Base-by-base conservation (phyloP, 2,113 vertebrate genomes). In the Corvus moneduloides region DNA sequence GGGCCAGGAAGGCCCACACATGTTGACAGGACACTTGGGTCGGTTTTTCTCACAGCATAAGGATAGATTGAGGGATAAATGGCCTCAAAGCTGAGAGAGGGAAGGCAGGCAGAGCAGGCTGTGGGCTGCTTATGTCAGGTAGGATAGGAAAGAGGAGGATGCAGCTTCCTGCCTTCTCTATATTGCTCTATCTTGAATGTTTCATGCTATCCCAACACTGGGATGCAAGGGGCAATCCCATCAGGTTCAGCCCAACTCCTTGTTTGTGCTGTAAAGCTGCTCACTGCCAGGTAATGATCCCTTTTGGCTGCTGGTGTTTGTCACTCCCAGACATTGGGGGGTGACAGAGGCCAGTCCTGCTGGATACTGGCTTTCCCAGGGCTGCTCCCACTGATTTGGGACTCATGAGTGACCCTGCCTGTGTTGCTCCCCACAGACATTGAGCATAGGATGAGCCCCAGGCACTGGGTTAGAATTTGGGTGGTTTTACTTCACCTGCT, bases 151-250 rank as follows among this genome's bases (percentile, higher is more conserved):
- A n/a, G 75, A 62, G 41, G 35, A 76, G 52, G 33, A 37, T 5
- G 1, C 51, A 48, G 49, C 16, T 73, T 35, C 35, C 20, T 32
- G 20, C 54, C 11, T 22, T 77, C 6, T 20, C 13, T 20, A 10
- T 24, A 11, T 46, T 52, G 55, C 43, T 95, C 28, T 23, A 0
- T 27, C 63, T 26, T 6, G 8, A 77, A 5, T 8, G 12, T 71
- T 41, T 64, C 37, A 1, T 0, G 0, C 15, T 44, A 1, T 72
- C 52, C 66, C 54, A 30, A 0, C 8, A 3, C 22, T 3, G 55
- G 73, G 68, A 30, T 48, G 5, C 26, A 9, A 46, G 15, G 37
- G 66, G 22, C 16, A 39, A 7, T 37, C 20, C 18, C 27, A 1
- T 51, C 54, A 15, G 18, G 46, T 56, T 83, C 72, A 44, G 8